Conservation (phyloP, 2,113 vertebrate genomes). For the Ptilorrhoa leucosticta region DNA sequence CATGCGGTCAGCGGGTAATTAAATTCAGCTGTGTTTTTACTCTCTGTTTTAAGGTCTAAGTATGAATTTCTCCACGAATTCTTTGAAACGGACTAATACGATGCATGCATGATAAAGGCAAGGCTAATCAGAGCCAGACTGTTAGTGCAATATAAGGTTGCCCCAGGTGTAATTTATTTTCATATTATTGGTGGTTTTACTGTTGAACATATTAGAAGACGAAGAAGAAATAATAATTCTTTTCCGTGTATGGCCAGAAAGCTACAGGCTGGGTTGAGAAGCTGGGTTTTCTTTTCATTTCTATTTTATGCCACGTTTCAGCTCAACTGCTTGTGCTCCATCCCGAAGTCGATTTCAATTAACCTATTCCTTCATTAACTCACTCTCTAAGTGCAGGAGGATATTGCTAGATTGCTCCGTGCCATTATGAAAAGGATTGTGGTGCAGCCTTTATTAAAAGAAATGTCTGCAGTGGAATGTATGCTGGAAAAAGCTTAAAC, state of each 20-base stretch:
- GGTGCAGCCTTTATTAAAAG: slow-evolving; percentile 51
- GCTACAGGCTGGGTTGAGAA: slow-evolving; percentile 23
- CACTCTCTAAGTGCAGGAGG: slow-evolving; percentile 54
- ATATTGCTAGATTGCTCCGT: slow-evolving; percentile 43
- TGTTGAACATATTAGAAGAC: slow-evolving; percentile 66
- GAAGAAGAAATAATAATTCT: slow-evolving; percentile 67
- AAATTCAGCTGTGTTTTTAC: slow-evolving; percentile 98
- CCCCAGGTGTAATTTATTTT: slow-evolving; percentile 82
- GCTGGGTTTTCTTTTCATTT: slow-evolving; percentile 61
- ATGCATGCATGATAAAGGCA: slow-evolving; percentile 84
- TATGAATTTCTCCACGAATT: slow-evolving; percentile 79
- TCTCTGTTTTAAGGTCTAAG: slow-evolving; percentile 81
- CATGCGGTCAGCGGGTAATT: slow-evolving; percentile 94
- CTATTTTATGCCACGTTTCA: slow-evolving; percentile 50
- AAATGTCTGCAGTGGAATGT: slow-evolving; percentile 20
- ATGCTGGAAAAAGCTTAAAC: slow-evolving; percentile 26
- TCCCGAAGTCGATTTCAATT: slow-evolving; percentile 57
- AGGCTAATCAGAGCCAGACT: slow-evolving; percentile 82
- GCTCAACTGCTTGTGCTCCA: background rate
- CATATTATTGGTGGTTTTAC: slow-evolving; percentile 70
- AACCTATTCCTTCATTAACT: slow-evolving; percentile 64
- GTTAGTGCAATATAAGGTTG: slow-evolving; percentile 75
- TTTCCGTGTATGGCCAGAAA: slow-evolving; percentile 45
- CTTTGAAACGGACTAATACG: slow-evolving; percentile 86
- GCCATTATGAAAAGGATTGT: slow-evolving; percentile 50